Conservation (phyloP, 1,140 invertebrate genomes). For the Euwallacea similis region DNA sequence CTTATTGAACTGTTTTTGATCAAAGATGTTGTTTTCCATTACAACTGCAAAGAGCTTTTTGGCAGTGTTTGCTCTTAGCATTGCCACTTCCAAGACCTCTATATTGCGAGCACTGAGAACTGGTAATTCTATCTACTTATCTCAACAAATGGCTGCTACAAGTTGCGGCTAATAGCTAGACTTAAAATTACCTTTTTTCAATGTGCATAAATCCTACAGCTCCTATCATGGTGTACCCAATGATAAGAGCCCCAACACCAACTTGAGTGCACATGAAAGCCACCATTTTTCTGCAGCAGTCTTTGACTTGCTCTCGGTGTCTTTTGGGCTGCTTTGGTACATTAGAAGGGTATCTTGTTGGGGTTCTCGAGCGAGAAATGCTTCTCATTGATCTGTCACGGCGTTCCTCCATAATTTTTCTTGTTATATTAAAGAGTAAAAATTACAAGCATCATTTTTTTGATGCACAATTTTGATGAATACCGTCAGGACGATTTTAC, state of each 20-base stretch:
- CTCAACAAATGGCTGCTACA: too few relatives aligned
- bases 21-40: slow-evolving; percentile 35
- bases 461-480: not conserved
- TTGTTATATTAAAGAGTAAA: not conserved
- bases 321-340: slow-evolving; percentile 43
- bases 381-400: not conserved
- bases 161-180: not conserved
- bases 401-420: not conserved
- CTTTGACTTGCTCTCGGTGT: slow-evolving; percentile 70
- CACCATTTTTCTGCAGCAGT: slow-evolving; percentile 80
- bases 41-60: slow-evolving; percentile 50
- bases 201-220: slow-evolving; percentile 89
- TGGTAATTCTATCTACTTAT: slow-evolving; percentile 19
- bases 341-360: slow-evolving; percentile 17
- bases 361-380: slow-evolving; percentile 18
- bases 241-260: slow-evolving; percentile 91
- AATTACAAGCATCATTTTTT: not conserved
- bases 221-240: slow-evolving; percentile 92
- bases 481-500: too few relatives aligned
- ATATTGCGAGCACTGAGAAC: slow-evolving; percentile 53
- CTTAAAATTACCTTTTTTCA: slow-evolving; percentile 54
- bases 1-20: slow-evolving; percentile 20
- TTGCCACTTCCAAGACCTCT: slow-evolving; percentile 5
- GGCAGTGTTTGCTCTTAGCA: slow-evolving; percentile 16
- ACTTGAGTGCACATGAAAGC: slow-evolving; percentile 94